phyloP scores from a whole-genome alignment of 1,140 invertebrate species.

The Dolichoris vasculosae region DNA sequence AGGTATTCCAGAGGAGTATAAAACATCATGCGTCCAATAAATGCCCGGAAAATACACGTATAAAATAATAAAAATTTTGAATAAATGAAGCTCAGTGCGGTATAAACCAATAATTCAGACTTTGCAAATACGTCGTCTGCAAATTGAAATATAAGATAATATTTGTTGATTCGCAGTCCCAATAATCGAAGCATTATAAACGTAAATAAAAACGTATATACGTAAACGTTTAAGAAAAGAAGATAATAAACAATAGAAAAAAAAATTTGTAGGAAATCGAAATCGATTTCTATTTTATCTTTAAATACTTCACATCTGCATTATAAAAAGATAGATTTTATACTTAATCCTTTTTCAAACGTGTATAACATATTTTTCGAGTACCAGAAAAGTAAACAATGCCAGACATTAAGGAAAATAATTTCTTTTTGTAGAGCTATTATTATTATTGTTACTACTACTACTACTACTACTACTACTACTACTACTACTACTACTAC shows the following conservation, averaged over 20 bases:
- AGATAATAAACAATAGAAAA: neutral
- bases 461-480: conserved; percentile 12
- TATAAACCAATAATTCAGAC: conserved; percentile 31
- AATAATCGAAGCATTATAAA: neutral
- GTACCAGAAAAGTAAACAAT: conserved; percentile 35
- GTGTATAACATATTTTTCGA: conserved; percentile 51
- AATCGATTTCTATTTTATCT: conserved; percentile 51
- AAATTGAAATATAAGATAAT: neutral
- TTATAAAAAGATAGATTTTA: conserved; percentile 50
- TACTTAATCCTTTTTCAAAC: conserved; percentile 50
- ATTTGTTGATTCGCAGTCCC: neutral
- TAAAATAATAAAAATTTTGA: conserved; percentile 12
- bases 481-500: neutral
- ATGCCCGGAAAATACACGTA: neutral
- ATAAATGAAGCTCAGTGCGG: conserved; percentile 41
- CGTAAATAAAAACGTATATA: neutral
- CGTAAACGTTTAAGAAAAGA: neutral
- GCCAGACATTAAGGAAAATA: conserved; percentile 13
- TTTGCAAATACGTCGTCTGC: conserved; percentile 4
- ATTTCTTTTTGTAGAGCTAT: conserved; percentile 44
- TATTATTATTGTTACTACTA: neutral
- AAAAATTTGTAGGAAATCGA: conserved; percentile 14
- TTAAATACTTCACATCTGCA: conserved; percentile 42
- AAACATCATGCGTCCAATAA: neutral
- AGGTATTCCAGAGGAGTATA: neutral